Conservation (phyloP, 2,888 invertebrate genomes). For the Patella pellucida region DNA sequence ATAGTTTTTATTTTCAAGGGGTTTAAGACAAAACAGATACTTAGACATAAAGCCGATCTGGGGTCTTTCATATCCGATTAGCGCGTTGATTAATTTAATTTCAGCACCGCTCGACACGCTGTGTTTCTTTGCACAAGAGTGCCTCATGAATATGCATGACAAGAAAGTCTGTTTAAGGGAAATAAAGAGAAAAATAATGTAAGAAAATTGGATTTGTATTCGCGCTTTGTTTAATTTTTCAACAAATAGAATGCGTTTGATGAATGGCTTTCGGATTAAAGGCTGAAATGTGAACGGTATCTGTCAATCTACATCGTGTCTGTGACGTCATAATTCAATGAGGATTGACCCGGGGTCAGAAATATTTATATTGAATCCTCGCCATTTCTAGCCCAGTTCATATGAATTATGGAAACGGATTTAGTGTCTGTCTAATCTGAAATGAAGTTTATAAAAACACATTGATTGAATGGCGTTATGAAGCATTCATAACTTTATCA, state of each 20-base stretch:
- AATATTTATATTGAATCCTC: conserved; percentile 9
- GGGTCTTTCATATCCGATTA: neutral
- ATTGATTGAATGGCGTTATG: neutral
- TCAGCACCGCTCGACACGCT: neutral
- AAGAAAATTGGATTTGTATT: neutral
- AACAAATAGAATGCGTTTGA: conserved; percentile 2
- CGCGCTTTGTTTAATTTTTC: conserved; percentile 7
- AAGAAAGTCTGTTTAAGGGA: conserved; percentile 2
- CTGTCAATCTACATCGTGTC: conserved; percentile 7
- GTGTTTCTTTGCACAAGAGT: neutral
- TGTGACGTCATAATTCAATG: conserved; percentile 11
- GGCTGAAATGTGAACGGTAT: conserved; percentile 5
- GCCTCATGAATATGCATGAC: neutral
- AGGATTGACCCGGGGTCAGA: neutral
- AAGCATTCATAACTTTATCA: no score
- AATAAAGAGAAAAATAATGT: conserved; percentile 3
- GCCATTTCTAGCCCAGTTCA: neutral
- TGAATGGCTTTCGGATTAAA: neutral
- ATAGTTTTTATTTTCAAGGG: neutral
- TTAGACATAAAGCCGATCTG: neutral
- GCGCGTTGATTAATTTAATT: neutral
- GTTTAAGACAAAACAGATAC: conserved; percentile 5
- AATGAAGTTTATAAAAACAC: conserved; percentile 4
- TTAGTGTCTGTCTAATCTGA: neutral
- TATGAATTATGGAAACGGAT: neutral